Evolutionary conservation across 2,113 vertebrate species (phyloP).

Genomic region (Bufo bufo): DNA sequence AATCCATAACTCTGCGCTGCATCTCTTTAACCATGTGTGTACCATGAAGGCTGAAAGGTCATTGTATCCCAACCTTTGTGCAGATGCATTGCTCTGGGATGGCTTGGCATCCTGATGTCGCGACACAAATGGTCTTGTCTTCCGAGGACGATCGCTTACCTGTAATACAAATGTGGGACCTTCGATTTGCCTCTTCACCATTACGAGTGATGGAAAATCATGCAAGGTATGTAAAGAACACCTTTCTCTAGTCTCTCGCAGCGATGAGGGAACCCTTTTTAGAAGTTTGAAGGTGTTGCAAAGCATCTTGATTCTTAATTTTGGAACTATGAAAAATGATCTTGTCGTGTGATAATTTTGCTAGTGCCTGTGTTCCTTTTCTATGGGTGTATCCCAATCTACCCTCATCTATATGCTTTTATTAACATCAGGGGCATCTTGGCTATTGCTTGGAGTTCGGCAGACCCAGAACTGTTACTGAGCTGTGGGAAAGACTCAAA

Average conservation of each 20-base stretch:
- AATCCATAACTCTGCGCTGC: not conserved
- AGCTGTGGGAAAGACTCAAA: constrained; percentile 95
- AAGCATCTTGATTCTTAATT: not conserved
- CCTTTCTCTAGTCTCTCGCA: not conserved
- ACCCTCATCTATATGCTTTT: not conserved
- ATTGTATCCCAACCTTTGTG: not conserved
- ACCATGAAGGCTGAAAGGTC: not conserved
- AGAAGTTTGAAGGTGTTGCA: not conserved
- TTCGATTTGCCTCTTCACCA: constrained; percentile 93
- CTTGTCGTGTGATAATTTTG: too few species aligned
- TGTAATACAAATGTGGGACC: constrained; percentile 97
- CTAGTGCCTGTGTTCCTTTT: not conserved
- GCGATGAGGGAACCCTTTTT: too few species aligned
- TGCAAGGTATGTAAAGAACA: constrained; percentile 76
- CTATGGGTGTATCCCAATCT: too few species aligned
- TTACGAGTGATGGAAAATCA: constrained; percentile 93
- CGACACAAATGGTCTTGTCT: constrained; percentile 92
- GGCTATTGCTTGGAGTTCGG: constrained; percentile 92
- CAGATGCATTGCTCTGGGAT: constrained; percentile 97
- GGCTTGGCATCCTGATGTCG: constrained; percentile 94
- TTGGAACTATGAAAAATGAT: too few species aligned
- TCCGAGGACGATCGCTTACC: constrained; percentile 94
- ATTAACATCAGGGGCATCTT: constrained; percentile 80
- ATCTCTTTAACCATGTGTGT: not conserved
- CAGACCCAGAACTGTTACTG: constrained; percentile 90